phyloP scores from a whole-genome alignment of 2,888 invertebrate species.

The Phyllotreta striolata region DNA sequence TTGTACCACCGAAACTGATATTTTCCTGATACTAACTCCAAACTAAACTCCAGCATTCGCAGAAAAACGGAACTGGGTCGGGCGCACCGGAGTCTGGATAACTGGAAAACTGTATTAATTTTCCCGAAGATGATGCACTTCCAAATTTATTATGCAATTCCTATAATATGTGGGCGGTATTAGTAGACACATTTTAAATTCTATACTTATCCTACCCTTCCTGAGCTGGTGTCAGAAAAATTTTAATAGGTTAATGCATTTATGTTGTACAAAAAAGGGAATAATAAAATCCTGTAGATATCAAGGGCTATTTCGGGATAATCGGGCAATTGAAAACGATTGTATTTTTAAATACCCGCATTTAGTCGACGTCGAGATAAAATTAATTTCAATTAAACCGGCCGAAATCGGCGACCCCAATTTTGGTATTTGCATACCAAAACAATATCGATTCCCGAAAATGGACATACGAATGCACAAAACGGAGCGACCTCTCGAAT shows the following conservation, averaged over 20 bases:
- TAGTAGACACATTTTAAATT: no score
- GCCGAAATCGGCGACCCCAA: no score
- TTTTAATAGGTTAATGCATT: no score
- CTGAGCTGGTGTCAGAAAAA: no score
- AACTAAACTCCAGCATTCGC: conserved; percentile 6
- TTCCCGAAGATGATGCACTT: conserved; percentile 14
- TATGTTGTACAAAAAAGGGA: no score
- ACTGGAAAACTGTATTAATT: conserved; percentile 27
- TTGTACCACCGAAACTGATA: conserved; percentile 22
- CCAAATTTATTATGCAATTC: conserved; percentile 17
- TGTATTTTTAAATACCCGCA: no score
- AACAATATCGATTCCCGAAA: conserved; percentile 4
- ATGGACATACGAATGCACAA: conserved; percentile 2
- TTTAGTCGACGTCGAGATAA: no score
- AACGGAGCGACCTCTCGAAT: background rate
- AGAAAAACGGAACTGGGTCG: conserved; percentile 23
- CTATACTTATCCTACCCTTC: no score
- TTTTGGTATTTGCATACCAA: background rate
- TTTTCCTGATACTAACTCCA: conserved; percentile 22
- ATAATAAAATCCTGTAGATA: no score
- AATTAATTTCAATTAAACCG: no score
- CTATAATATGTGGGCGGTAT: background rate
- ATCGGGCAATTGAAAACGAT: no score
- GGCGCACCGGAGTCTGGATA: conserved; percentile 4
- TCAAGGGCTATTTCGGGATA: no score